phyloP scores from a whole-genome alignment of 2,797 vertebrate species.

The Helarctos malayanus region DNA sequence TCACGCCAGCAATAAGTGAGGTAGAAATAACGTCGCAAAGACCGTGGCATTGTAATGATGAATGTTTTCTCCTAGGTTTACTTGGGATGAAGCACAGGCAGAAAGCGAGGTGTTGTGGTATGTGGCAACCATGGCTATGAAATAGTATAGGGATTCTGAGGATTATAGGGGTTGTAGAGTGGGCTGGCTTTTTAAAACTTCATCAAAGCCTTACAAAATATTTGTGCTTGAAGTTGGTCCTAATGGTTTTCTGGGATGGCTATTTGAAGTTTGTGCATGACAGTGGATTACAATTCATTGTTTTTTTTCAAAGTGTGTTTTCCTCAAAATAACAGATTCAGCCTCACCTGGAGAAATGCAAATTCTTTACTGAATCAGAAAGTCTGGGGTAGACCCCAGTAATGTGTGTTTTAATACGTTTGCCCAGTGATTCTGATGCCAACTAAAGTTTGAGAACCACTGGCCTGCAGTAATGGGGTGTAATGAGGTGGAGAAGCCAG shows the following conservation, averaged over 20 bases:
- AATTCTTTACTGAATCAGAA: background rate
- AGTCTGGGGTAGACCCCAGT: background rate
- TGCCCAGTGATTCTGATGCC: background rate
- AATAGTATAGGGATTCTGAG: background rate
- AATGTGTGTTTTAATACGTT: background rate
- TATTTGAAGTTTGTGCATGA: background rate
- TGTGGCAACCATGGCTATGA: background rate
- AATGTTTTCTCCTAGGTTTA: background rate
- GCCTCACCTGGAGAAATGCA: background rate
- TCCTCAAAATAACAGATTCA: background rate
- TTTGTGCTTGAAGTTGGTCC: background rate
- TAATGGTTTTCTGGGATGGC: background rate
- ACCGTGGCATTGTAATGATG: background rate
- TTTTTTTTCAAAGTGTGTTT: background rate
- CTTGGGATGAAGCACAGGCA: background rate
- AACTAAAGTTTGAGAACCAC: background rate
- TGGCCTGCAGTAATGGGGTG: background rate
- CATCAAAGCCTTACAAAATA: background rate
- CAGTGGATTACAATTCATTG: background rate
- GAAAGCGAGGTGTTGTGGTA: background rate
- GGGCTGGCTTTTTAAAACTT: background rate
- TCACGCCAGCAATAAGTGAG: background rate
- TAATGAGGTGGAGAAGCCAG: background rate
- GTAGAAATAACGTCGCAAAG: background rate
- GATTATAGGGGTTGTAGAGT: background rate